Conservation (phyloP, 1,140 invertebrate genomes). For the Plectrocnemia conspersa region DNA sequence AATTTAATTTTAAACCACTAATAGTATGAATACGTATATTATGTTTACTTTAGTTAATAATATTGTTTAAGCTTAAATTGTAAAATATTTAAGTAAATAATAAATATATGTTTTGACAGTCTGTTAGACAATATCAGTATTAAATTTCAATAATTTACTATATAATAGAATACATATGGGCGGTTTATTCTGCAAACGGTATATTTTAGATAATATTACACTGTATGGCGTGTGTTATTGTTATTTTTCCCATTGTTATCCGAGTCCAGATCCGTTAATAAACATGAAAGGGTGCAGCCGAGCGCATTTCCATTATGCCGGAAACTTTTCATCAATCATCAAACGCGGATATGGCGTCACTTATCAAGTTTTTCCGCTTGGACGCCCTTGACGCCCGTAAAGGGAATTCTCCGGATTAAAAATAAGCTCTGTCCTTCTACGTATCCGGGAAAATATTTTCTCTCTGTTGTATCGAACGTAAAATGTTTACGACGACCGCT, state of each 20-base stretch:
- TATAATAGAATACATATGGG: too few relatives aligned
- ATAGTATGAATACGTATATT: too few relatives aligned
- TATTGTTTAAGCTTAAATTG: too few relatives aligned
- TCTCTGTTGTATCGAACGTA: neutral
- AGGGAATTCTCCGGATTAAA: too few relatives aligned
- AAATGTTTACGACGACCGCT: neutral
- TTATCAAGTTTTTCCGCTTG: neutral
- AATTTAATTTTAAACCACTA: too few relatives aligned
- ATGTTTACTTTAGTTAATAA: too few relatives aligned
- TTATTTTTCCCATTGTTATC: neutral
- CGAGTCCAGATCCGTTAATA: neutral
- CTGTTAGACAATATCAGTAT: too few relatives aligned
- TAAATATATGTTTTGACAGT: too few relatives aligned
- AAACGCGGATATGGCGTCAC: neutral
- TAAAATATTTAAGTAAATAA: too few relatives aligned
- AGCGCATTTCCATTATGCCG: conserved; percentile 5
- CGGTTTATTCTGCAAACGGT: neutral
- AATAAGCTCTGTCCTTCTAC: too few relatives aligned
- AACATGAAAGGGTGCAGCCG: neutral
- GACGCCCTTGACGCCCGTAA: too few relatives aligned
- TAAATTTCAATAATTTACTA: too few relatives aligned
- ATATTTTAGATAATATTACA: neutral
- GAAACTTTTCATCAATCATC: conserved; percentile 17
- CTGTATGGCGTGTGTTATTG: neutral
- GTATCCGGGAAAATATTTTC: neutral